These are phyloP conservation scores for Drosophila arizonae DNA, from an alignment of 1,140 invertebrate genomes.

Conservation along the genomic window DNA sequence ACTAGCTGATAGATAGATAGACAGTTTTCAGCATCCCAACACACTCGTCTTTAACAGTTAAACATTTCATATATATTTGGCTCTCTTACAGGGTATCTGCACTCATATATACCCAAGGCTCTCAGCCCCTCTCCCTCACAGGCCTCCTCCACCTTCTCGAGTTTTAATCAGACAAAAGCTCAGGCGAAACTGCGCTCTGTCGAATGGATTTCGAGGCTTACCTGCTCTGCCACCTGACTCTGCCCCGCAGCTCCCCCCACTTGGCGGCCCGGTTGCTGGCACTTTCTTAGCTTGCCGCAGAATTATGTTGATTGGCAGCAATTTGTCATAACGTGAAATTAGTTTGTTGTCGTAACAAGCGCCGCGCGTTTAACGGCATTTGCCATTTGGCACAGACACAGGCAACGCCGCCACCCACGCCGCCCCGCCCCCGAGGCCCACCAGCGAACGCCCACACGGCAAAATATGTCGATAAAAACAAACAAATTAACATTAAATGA, in stretches of 20 bases:
- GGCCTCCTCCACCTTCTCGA: not conserved
- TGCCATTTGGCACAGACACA: conserved; percentile 19
- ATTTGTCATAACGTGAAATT: conserved; percentile 80
- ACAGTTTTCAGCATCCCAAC: no score
- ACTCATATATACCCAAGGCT: not conserved
- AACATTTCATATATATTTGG: no score
- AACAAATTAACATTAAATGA: conserved; percentile 81
- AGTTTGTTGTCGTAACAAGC: conserved; percentile 80
- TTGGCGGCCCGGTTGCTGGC: conserved; percentile 9
- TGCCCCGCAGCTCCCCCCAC: not conserved
- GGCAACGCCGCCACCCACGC: not conserved
- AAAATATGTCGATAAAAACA: conserved; percentile 80
- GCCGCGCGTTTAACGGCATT: conserved; percentile 65
- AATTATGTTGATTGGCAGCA: conserved; percentile 81
- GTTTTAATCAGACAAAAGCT: conserved; percentile 41
- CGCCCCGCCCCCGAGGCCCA: not conserved
- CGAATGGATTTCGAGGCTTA: not conserved
- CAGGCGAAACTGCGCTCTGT: conserved; percentile 18
- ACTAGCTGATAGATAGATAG: no score
- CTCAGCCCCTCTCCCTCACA: no score
- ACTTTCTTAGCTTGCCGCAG: conserved; percentile 55
- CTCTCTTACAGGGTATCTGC: not conserved
- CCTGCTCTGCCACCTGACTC: conserved; percentile 14
- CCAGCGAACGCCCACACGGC: conserved; percentile 1
- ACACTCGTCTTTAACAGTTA: no score